Evolutionary conservation across 2,888 invertebrate species (phyloP), one percentile per base, ranked within the genome.

Genomic region (Trimorus sp.): DNA sequence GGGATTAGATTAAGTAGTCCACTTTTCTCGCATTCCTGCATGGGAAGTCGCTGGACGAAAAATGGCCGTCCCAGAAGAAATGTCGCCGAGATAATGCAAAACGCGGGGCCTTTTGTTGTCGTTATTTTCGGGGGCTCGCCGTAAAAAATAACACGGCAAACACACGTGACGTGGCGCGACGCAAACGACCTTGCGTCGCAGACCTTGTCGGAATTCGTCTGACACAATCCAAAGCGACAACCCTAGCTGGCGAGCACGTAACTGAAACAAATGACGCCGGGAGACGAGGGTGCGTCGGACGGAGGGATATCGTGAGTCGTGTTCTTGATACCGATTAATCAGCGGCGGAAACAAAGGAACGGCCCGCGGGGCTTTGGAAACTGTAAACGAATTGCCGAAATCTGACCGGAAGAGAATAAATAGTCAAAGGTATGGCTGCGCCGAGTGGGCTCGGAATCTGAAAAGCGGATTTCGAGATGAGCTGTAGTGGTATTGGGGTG

Each of bases 181-280:
- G 54, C 48, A 48, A 59, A 68, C 60, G 65, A 68, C 75, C 69
- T 69, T 69, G 40, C 36, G 26, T 37, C 15, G 62, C 56, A 36
- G 49, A 45, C 36, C 42, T 45, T 60, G 48, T 49, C 11, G 38
- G 56, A 68, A 68, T 76, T 76, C 58, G 12, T 53, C 54, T 68
- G 68, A 68, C 76, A 66, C 60, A 62, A 69, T 58, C 59, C 36
- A 58, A 62, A 36, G 26, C 69, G 69, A 38, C 77, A 70, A 77
- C 70, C 70, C 68, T 59, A 77, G 68, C 60, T 65, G 49, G 36
- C 26, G 12, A 37, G 7, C 42, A 45, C 56, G 49, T 65, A 70
- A 77, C 65, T 65, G 70, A 77, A 77, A 77, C 65, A 77, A 77
- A 77, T 70, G 77, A 51, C 12, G 59, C 58, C 42, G 56, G 14